Conservation (phyloP, 2,888 invertebrate genomes). For the Drosophila stalkeri region DNA sequence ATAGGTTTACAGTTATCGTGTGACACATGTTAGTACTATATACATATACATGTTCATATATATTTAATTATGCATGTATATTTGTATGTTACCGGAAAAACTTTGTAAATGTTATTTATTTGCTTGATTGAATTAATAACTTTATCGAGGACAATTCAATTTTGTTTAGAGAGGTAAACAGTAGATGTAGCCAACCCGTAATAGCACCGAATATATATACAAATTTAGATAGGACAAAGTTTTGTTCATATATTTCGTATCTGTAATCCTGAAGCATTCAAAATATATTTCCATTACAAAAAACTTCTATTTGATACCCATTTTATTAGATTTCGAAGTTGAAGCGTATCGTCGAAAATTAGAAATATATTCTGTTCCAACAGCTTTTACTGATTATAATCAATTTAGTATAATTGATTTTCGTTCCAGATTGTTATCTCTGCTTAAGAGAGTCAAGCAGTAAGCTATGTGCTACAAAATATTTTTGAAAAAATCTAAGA, state of each 20-base stretch:
- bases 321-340: too few species aligned
- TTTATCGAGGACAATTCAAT: conserved; percentile 1
- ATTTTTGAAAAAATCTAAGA: too few species aligned
- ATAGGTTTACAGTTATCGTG: conserved; percentile 17
- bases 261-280: too few species aligned
- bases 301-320: too few species aligned
- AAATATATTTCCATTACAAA: too few species aligned
- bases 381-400: too few species aligned
- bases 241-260: not conserved
- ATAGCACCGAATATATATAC: not conserved
- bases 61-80: not conserved
- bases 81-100: conserved; percentile 59
- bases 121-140: conserved; percentile 9
- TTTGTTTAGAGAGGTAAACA: not conserved
- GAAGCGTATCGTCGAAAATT: too few species aligned
- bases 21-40: conserved; percentile 13
- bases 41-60: not conserved
- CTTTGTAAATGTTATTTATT: conserved; percentile 32
- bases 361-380: too few species aligned
- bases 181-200: not conserved
- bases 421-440: too few species aligned
- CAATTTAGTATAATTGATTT: too few species aligned
- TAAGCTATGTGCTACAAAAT: too few species aligned
- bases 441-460: too few species aligned
- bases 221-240: not conserved